Percentiles rank a stretch among this genome's conserved stretches.
Evolutionary conservation across 1,140 invertebrate species (phyloP).

Genomic region (Drosophila murphyi): DNA sequence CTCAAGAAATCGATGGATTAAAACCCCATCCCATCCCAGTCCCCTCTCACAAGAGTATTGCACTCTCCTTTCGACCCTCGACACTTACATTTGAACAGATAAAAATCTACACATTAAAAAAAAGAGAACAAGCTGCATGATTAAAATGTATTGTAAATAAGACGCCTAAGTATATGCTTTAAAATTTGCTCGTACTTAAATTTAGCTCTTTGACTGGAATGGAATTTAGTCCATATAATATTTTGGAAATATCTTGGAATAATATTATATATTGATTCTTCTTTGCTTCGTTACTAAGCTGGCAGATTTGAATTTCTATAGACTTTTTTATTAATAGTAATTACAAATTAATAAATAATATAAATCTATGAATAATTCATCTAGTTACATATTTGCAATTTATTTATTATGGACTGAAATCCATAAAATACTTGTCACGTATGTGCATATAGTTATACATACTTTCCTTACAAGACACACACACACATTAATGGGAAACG

Average conservation of each 20-base stretch:
- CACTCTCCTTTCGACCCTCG: slow-evolving; percentile 28
- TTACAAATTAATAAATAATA: slow-evolving; percentile 20
- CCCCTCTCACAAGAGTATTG: slow-evolving; percentile 13
- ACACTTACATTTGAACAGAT: slow-evolving; percentile 12
- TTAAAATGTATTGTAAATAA: not conserved
- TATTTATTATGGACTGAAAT: slow-evolving; percentile 30
- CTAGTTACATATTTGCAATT: slow-evolving; percentile 52
- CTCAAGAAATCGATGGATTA: slow-evolving; percentile 70
- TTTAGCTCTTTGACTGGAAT: too few species aligned
- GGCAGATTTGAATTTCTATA: too few species aligned
- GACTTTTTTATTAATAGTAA: too few species aligned
- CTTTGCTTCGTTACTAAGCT: too few species aligned
- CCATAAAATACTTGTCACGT: slow-evolving; percentile 57
- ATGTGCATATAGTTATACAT: slow-evolving; percentile 3
- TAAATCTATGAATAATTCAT: slow-evolving; percentile 27
- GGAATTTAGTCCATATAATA: too few species aligned
- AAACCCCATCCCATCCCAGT: slow-evolving; percentile 15
- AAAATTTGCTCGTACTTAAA: not conserved
- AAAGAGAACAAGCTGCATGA: slow-evolving; percentile 8
- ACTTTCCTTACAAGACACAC: slow-evolving; percentile 46
- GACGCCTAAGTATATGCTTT: slow-evolving; percentile 5
- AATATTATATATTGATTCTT: too few species aligned
- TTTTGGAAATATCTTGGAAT: too few species aligned
- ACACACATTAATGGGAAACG: slow-evolving; percentile 46
- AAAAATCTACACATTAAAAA: not conserved